Base-by-base conservation (phyloP, 2,113 vertebrate genomes). In the Cacatua alba region DNA sequence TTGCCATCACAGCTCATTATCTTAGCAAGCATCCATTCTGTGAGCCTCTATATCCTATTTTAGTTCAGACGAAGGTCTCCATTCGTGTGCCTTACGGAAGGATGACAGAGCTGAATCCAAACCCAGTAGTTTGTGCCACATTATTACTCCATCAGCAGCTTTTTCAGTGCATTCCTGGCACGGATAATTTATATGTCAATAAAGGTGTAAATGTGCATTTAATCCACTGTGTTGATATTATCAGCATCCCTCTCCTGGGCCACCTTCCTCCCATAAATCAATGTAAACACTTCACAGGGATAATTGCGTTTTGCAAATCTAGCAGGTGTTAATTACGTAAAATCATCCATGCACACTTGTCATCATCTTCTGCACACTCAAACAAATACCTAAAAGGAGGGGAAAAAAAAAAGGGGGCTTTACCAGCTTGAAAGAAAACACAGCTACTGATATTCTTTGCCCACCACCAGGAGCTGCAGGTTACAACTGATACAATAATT, bases 131-230 rank as follows among this genome's bases (percentile, higher is more conserved):
- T 74, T 69, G 78, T 92, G 96, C 95, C 98, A 97, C 98, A 98
- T 98, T 94, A 95, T 94, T 97, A 97, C 93, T 97, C 96, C 96
- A 96, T 96, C 95, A 94, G 95, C 95, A 96, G 79, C 95, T 94
- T 97, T 88, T 85, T 98, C 94, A 92, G 88, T 93, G 96, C 86
- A 96, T 98, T 97, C 97, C 97, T 97, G 97, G 97, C 97, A 97
- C 82, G 2, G 89, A 94, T 96, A 97, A 98, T 97, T 98, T 98
- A 96, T 98, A 95, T 91, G 97, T 97, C 98, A 98, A 97, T 98
- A 98, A 97, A 98, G 86, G 95, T 95, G 97, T 96, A 97, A 98
- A 97, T 94, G 97, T 98, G 97, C 96, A 98, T 97, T 95, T 98
- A 98, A 98, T 98, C 98, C 98, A 96, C 87, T 48, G 59, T 88